Evolutionary conservation across 2,888 invertebrate genomes (phyloP).

Genomic region (Thereva unica): DNA sequence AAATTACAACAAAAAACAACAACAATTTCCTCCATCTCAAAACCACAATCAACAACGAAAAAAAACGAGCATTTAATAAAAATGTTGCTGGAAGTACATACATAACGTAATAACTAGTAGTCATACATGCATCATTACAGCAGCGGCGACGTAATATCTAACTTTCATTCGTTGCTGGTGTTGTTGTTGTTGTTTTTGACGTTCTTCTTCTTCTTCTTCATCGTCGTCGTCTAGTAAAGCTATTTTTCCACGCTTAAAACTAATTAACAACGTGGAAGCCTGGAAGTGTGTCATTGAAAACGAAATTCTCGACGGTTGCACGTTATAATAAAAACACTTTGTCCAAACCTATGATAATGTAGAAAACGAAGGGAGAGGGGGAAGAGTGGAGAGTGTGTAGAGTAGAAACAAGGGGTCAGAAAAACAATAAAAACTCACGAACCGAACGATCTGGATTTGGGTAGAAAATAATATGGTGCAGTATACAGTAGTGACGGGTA

Average conservation of each 20-base stretch:
- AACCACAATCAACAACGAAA: too few species aligned
- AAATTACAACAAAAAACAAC: too few species aligned
- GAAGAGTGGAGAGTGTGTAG: conserved; percentile 24
- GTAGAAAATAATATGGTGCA: background rate
- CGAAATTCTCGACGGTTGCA: conserved; percentile 25
- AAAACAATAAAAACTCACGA: background rate
- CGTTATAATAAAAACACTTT: conserved; percentile 7
- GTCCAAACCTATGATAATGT: conserved; percentile 7
- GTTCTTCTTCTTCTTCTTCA: too few species aligned
- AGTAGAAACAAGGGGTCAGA: conserved; percentile 5
- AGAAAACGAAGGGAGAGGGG: background rate
- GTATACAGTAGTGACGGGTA: background rate
- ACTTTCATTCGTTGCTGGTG: too few species aligned
- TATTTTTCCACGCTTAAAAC: background rate
- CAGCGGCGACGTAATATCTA: too few species aligned
- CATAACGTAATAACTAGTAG: too few species aligned
- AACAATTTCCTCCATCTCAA: too few species aligned
- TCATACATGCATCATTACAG: too few species aligned
- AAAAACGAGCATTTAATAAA: too few species aligned
- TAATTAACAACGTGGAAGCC: conserved; percentile 1
- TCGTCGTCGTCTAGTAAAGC: too few species aligned
- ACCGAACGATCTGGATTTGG: background rate
- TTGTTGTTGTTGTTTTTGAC: too few species aligned
- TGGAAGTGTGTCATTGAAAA: conserved; percentile 34
- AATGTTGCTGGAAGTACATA: too few species aligned